Evolutionary conservation across 2,888 invertebrate species (phyloP).

Genomic region (Philereme vetulata): DNA sequence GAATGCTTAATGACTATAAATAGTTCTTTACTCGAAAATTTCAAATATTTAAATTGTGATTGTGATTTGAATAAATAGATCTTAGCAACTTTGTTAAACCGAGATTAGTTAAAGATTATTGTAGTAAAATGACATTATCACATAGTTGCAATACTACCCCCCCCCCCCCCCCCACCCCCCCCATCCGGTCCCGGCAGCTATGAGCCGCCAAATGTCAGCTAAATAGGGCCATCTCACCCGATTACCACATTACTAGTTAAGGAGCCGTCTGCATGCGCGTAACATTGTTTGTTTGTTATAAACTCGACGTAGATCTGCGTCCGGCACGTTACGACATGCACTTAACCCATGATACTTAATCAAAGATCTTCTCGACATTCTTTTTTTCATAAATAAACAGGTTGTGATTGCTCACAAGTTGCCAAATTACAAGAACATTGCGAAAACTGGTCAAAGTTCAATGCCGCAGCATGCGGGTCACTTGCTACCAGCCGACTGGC

Average conservation of each 20-base stretch:
- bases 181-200: no score
- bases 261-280: slow-evolving; percentile 3
- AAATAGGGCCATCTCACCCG: slow-evolving; percentile 10
- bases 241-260: slow-evolving; percentile 7
- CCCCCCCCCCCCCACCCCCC: background rate
- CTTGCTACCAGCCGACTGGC: slow-evolving; percentile 9
- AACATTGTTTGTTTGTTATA: background rate
- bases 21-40: no score
- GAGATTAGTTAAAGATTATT: background rate
- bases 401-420: slow-evolving; percentile 3
- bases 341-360: no score
- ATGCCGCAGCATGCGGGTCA: slow-evolving; percentile 6
- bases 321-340: background rate
- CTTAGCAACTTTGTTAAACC: no score
- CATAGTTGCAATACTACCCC: background rate
- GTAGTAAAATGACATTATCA: background rate
- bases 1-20: background rate
- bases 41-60: no score
- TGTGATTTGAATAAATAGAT: no score
- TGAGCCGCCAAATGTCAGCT: slow-evolving; percentile 7
- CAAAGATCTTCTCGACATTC: no score
- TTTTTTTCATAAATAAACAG: background rate
- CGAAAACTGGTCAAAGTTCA: slow-evolving; percentile 17
- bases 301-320: background rate
- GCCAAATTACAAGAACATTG: background rate